A percentile compares a stretch with the other conserved stretches of the same genome.
Evolutionary conservation across 1,140 invertebrate genomes (phyloP).

Genomic region (Conus betulinus): DNA sequence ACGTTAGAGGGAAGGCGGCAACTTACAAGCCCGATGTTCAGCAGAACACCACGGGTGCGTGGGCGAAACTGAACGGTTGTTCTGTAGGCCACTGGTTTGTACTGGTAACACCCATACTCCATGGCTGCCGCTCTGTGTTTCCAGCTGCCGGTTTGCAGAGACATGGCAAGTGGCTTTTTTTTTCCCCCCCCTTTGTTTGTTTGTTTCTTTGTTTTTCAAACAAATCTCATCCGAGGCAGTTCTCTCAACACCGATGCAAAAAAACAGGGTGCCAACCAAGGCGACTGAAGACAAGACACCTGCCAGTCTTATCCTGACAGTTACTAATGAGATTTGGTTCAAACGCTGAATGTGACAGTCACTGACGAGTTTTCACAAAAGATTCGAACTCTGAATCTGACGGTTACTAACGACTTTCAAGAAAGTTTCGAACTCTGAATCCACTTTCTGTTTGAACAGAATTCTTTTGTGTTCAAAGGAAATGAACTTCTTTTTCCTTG

Average conservation of each 20-base stretch:
- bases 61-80: constrained; percentile 7
- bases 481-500: too few species aligned
- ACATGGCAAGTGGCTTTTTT: neutral
- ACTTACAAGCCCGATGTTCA: neutral
- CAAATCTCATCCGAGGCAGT: neutral
- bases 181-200: neutral
- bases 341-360: too few species aligned
- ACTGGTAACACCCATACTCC: neutral
- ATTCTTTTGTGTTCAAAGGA: too few species aligned
- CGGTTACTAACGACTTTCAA: too few species aligned
- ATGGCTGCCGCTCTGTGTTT: neutral
- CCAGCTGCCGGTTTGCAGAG: neutral
- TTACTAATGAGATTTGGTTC: neutral
- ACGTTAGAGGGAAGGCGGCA: too few species aligned
- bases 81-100: constrained; percentile 25
- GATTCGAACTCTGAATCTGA: too few species aligned
- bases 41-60: neutral
- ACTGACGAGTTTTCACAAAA: too few species aligned
- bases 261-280: neutral
- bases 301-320: neutral
- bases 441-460: too few species aligned
- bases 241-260: neutral
- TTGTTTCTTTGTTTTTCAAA: neutral
- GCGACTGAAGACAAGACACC: neutral
- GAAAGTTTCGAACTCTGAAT: too few species aligned